A percentile compares a stretch with the other conserved stretches of the same genome.
Evolutionary conservation across 1,140 invertebrate species (phyloP).

Genomic region (Drosophila melanogaster): DNA sequence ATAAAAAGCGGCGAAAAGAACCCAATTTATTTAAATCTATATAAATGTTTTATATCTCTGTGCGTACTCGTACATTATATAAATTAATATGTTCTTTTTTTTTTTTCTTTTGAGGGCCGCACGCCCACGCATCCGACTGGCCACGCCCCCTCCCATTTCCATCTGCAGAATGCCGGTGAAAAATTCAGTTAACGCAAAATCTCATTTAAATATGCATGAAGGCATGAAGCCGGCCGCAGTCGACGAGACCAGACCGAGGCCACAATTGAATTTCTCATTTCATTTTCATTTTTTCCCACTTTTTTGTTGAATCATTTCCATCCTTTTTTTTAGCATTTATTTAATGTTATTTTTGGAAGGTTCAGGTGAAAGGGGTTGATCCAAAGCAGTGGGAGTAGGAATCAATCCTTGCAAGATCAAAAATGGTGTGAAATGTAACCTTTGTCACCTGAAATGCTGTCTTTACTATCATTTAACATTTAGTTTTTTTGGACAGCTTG

Average conservation of each 20-base stretch:
- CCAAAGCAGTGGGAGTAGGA: too few relatives aligned
- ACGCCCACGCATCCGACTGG: constrained; percentile 22
- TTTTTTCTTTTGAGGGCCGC: constrained; percentile 35
- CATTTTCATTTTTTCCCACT: constrained; percentile 20
- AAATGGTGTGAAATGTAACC: background rate
- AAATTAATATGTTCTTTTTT: constrained; percentile 69
- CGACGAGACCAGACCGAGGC: constrained; percentile 9
- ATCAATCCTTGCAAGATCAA: background rate
- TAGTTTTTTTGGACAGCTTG: too few relatives aligned
- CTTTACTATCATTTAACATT: too few relatives aligned
- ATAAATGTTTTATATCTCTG: constrained; percentile 55
- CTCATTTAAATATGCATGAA: constrained; percentile 81
- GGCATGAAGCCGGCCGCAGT: constrained; percentile 35
- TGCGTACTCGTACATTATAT: constrained; percentile 29
- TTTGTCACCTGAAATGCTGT: too few relatives aligned
- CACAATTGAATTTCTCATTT: constrained; percentile 52
- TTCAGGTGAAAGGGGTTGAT: constrained; percentile 17
- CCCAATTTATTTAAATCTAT: constrained; percentile 76
- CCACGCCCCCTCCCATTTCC: constrained; percentile 22
- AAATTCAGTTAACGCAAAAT: constrained; percentile 82
- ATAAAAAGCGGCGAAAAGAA: constrained; percentile 16
- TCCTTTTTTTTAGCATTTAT: constrained; percentile 5
- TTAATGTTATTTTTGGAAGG: constrained; percentile 11
- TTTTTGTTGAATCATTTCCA: constrained; percentile 12
- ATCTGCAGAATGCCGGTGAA: constrained; percentile 44